These are phyloP conservation scores for Tricholaema leucomelas DNA, from an alignment of 2,113 vertebrate species.

Conservation along the genomic window DNA sequence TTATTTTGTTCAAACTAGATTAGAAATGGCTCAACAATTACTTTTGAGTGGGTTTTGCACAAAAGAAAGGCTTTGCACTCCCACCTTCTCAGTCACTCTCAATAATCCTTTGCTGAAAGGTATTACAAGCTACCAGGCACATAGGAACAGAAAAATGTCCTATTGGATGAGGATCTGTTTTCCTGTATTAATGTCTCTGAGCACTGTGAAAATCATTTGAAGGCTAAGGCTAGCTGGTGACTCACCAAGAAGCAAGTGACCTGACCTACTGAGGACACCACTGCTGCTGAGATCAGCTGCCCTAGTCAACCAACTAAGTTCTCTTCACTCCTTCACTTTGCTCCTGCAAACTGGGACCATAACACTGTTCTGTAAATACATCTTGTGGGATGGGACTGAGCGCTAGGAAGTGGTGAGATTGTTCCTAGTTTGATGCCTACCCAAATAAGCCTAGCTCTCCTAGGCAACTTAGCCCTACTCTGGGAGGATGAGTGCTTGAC, in stretches of 20 bases:
- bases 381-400: background rate
- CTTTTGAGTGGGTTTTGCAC: background rate
- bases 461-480: background rate
- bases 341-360: background rate
- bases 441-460: background rate
- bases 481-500: background rate
- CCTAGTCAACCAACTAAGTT: background rate
- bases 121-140: background rate
- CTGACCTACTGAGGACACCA: background rate
- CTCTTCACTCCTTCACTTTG: background rate
- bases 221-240: background rate
- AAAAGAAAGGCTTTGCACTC: background rate
- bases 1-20: background rate
- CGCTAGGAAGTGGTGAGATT: background rate
- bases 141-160: background rate
- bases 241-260: background rate
- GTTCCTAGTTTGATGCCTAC: background rate
- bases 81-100: background rate
- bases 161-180: background rate
- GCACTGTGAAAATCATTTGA: background rate
- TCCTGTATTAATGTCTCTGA: background rate
- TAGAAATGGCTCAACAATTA: background rate
- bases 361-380: background rate
- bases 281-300: background rate
- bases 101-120: background rate